A percentile compares a stretch with the other conserved stretches of the same genome.
Evolutionary conservation across 2,113 vertebrate species (phyloP).

Genomic region (Oreotrochilus melanogaster): DNA sequence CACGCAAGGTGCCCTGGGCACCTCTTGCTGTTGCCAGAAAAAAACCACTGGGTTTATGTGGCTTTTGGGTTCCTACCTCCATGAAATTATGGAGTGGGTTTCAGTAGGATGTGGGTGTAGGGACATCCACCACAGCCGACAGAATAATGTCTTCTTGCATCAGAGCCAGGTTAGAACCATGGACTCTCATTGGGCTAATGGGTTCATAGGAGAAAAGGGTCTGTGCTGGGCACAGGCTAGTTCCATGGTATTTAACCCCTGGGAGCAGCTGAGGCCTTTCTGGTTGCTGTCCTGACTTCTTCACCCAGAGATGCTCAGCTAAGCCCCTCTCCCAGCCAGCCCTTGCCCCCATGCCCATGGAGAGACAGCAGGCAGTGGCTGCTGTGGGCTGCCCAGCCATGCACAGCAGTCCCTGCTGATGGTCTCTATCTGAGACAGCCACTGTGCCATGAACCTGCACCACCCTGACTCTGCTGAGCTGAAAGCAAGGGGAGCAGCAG

Average conservation of each 20-base stretch:
- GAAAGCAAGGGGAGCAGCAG: neutral
- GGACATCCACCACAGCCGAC: neutral
- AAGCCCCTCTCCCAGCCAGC: neutral
- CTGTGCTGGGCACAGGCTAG: neutral
- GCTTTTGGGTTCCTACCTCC: neutral
- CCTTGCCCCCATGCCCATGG: accelerated
- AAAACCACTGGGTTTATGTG: neutral
- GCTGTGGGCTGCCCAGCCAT: accelerated
- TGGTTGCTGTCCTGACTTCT: neutral
- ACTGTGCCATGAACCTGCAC: neutral
- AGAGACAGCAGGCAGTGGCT: neutral
- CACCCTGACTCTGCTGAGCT: neutral
- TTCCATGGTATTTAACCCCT: neutral
- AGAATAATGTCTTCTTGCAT: neutral
- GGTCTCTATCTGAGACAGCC: neutral
- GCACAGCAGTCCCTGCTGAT: neutral
- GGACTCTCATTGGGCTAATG: neutral
- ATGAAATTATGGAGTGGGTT: neutral
- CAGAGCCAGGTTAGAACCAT: neutral
- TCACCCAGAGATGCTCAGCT: neutral
- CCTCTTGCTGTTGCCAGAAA: neutral
- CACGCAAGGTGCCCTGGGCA: neutral
- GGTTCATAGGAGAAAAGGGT: neutral
- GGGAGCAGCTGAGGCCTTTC: neutral
- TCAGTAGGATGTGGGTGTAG: neutral